Conservation (phyloP, 2,888 invertebrate genomes). For the Noctua fimbriata region DNA sequence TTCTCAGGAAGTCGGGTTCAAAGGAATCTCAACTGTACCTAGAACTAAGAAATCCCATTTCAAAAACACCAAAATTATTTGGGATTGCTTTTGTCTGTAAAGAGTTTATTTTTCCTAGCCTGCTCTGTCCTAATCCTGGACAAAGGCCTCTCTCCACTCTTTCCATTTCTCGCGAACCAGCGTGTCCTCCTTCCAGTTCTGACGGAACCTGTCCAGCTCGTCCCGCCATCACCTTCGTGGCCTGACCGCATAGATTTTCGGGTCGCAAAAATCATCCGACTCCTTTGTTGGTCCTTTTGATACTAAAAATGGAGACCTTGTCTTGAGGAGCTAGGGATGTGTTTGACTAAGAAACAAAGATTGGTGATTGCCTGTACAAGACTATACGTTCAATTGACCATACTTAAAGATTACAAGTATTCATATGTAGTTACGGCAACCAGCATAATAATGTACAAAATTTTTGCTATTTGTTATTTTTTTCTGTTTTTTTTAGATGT, state of each 20-base stretch:
- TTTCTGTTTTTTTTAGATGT: too few relatives aligned
- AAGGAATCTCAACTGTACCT: too few relatives aligned
- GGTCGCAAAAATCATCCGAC: neutral
- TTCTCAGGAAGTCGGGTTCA: neutral
- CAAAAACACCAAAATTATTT: neutral
- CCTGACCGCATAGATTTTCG: neutral
- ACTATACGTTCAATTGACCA: neutral
- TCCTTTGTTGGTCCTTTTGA: neutral
- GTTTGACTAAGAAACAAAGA: neutral
- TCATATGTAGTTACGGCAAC: neutral
- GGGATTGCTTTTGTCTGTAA: too few relatives aligned
- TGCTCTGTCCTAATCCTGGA: too few relatives aligned
- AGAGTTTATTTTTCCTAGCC: too few relatives aligned
- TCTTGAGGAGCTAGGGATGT: neutral
- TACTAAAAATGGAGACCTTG: neutral
- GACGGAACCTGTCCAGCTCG: too few relatives aligned
- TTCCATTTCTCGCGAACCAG: too few relatives aligned
- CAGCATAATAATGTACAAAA: too few relatives aligned
- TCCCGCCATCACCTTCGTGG: too few relatives aligned
- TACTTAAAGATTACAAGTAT: neutral
- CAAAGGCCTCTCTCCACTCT: too few relatives aligned
- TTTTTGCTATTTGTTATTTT: too few relatives aligned
- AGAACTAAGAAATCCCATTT: neutral
- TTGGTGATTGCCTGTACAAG: neutral
- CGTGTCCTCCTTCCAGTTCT: too few relatives aligned